Evolutionary conservation across 2,797 vertebrate genomes (phyloP).

Genomic region (Hemibagrus guttatus): DNA sequence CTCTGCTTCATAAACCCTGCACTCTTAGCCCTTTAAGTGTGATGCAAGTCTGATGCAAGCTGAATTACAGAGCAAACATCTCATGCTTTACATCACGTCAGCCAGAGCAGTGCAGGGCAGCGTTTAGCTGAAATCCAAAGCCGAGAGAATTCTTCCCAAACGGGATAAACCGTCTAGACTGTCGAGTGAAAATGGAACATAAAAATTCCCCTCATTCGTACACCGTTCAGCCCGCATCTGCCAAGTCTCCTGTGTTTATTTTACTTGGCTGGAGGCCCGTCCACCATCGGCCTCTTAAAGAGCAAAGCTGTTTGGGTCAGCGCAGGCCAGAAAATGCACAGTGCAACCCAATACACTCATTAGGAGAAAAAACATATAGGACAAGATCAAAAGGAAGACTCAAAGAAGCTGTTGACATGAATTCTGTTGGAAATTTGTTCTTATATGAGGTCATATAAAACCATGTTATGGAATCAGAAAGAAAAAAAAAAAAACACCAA

Average conservation of each 20-base stretch:
- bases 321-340: slow-evolving; percentile 44
- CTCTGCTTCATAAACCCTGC: slow-evolving; percentile 14
- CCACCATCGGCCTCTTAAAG: slow-evolving; percentile 69
- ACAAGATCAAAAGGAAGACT: slow-evolving; percentile 53
- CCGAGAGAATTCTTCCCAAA: slow-evolving; percentile 62
- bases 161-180: slow-evolving; percentile 74
- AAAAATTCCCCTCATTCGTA: slow-evolving; percentile 68
- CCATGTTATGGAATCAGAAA: slow-evolving; percentile 26
- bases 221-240: slow-evolving; percentile 65
- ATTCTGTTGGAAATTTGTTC: slow-evolving; percentile 18
- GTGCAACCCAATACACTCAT: slow-evolving; percentile 47
- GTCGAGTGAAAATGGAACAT: slow-evolving; percentile 73
- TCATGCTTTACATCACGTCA: slow-evolving; percentile 42
- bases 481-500: slow-evolving; percentile 19
- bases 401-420: slow-evolving; percentile 31
- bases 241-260: slow-evolving; percentile 78
- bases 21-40: slow-evolving; percentile 31
- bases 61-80: slow-evolving; percentile 28
- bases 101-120: slow-evolving; percentile 26
- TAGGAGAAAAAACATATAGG: slow-evolving; percentile 43
- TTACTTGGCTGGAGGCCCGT: slow-evolving; percentile 71
- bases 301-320: slow-evolving; percentile 56
- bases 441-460: slow-evolving; percentile 47
- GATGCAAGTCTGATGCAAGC: slow-evolving; percentile 37
- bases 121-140: slow-evolving; percentile 53